These are phyloP conservation scores for Scomber scombrus DNA, from an alignment of 2,113 vertebrate genomes.

Conservation along the genomic window DNA sequence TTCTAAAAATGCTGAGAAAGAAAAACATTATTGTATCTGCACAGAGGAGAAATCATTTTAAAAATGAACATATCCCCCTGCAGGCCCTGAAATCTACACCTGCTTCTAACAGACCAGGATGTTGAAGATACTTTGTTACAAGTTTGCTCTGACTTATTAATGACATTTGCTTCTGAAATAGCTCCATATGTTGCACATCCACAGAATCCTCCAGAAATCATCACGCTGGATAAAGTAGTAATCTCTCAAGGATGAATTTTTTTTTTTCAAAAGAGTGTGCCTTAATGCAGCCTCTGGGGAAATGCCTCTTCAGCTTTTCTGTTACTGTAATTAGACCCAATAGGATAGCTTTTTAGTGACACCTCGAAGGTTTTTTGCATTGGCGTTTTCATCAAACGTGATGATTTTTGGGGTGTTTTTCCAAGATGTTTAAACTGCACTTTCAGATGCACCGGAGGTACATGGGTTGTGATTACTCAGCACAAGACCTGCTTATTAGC, in stretches of 20 bases:
- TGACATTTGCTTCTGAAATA: not conserved
- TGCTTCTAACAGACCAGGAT: not conserved
- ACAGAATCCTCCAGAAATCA: not conserved
- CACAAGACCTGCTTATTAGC: slow-evolving; percentile 34
- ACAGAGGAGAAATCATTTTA: not conserved
- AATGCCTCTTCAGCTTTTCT: not conserved
- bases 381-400: slow-evolving; percentile 19
- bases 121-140: not conserved
- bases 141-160: not conserved
- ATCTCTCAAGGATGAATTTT: not conserved
- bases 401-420: slow-evolving; percentile 14
- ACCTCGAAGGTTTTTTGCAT: not conserved
- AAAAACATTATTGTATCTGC: not conserved
- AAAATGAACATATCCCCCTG: not conserved
- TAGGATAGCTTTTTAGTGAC: slow-evolving; percentile 13
- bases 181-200: not conserved
- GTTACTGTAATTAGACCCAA: slow-evolving; percentile 19
- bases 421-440: slow-evolving; percentile 20
- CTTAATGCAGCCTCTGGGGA: not conserved
- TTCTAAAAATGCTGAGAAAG: not conserved
- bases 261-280: not conserved
- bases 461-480: slow-evolving; percentile 38
- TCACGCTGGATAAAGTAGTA: not conserved
- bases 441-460: slow-evolving; percentile 15
- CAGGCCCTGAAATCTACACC: not conserved